Percentiles rank a stretch among this genome's conserved stretches.
Evolutionary conservation across 2,113 vertebrate genomes (phyloP).

Genomic region (Siniperca knerii): DNA sequence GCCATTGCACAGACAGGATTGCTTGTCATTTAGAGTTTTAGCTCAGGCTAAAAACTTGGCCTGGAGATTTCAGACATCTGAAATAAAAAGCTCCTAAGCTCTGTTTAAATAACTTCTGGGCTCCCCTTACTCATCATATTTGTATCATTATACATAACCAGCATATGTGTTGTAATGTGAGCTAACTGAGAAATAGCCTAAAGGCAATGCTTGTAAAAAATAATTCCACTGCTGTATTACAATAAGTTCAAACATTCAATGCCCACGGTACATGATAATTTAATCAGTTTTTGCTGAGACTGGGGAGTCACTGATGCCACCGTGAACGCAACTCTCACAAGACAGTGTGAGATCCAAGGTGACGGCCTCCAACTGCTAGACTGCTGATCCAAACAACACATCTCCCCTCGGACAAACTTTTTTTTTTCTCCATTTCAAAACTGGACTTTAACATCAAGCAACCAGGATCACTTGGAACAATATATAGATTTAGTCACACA

Average conservation of each 20-base stretch:
- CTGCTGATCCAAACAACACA: neutral
- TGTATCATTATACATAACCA: constrained; percentile 1
- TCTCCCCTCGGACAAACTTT: too few species aligned
- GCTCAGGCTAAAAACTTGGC: neutral
- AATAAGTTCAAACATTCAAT: neutral
- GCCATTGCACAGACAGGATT: neutral
- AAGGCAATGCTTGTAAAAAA: neutral
- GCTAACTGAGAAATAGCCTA: neutral
- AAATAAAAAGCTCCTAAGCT: constrained; percentile 13
- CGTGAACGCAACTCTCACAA: neutral
- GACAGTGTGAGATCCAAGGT: neutral
- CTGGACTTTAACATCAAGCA: neutral
- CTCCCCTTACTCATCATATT: neutral
- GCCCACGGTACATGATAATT: neutral
- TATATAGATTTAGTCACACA: neutral
- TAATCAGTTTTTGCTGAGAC: neutral
- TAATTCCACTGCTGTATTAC: neutral
- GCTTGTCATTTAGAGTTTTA: neutral
- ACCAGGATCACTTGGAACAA: neutral
- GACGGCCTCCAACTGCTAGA: neutral
- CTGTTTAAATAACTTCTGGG: neutral
- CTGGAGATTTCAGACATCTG: constrained; percentile 25
- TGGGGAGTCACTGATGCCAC: neutral
- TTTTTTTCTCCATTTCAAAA: too few species aligned
- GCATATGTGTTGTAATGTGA: neutral